Percentiles rank a stretch among this genome's conserved stretches.
Evolutionary conservation across 1,140 invertebrate species (phyloP).

Genomic region (Tetraneura akinire): DNA sequence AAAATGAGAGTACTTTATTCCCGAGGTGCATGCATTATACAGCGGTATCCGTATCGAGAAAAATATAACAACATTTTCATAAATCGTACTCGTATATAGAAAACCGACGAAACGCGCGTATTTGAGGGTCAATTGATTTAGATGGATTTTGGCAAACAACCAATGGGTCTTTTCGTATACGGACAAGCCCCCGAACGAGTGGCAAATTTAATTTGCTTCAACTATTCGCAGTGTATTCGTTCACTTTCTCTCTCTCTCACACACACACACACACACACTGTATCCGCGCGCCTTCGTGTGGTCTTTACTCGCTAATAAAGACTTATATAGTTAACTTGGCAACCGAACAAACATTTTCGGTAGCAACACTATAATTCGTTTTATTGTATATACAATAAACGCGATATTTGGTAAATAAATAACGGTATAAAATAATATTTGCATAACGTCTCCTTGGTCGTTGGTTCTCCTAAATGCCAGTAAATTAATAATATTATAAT

Average conservation of each 20-base stretch:
- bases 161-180: not conserved
- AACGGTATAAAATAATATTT: no score
- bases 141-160: conserved; percentile 15
- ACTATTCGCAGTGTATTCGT: not conserved
- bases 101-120: not conserved
- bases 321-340: conserved; percentile 11
- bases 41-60: no score
- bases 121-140: conserved; percentile 2
- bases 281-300: no score
- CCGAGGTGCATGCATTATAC: no score
- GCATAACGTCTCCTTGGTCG: no score
- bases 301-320: not conserved
- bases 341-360: conserved; percentile 15
- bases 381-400: not conserved
- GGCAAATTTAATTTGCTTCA: not conserved
- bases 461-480: no score
- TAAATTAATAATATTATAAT: no score
- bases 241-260: no score
- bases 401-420: no score
- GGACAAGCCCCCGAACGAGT: not conserved
- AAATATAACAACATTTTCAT: not conserved
- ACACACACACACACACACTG: no score
- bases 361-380: not conserved
- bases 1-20: no score
- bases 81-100: not conserved